Evolutionary conservation across 1,140 invertebrate genomes (phyloP), one percentile per base, ranked within the genome.

Genomic region (Drosophila nigrodunni): DNA sequence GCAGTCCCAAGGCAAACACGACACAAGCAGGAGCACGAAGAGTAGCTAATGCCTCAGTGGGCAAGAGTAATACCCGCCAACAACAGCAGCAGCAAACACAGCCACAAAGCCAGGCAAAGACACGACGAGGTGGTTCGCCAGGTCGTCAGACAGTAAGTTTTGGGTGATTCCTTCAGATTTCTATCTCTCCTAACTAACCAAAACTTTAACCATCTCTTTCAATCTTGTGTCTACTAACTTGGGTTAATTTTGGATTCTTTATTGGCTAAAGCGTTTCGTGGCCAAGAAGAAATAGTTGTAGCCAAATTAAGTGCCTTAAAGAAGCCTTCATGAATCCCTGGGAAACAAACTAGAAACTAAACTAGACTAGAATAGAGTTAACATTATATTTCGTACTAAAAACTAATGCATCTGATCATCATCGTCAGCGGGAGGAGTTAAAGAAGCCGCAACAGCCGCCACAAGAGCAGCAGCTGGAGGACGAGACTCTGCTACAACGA

Each of bases 401-500:
- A 25, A 7, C 25, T 61, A 54, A 71, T 72, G 30, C 44, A 9
- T 66, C 49, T 73, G 49, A 60, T 74, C 39, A 39, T 44, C 50
- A 34, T 57, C 52, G 25, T 6, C 25, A 30, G 25, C 25, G 25
- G 25, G 25, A 30, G 25, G 25, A 30, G 25, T 30, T 30, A 6
- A 30, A 30, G 25, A 30, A 30, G 25, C 25, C 2, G 25, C 25
- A 30, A 6, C 25, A 30, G 25, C 25, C 3, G 25, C 25, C 3
- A 30, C 25, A 30, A 2, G 25, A 30, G 25, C 2, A 30, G 25
- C 25, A 30, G 25, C 25, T 30, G 25, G 25, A 30, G 6, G 25
- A 30, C 6, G 2, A 30, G 25, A 30, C 25, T 3, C 25, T 5
- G n/a, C 54, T 25, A n/a, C 35, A 95, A 94, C 91, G 3, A 30